Evolutionary conservation across 2,888 invertebrate genomes (phyloP), one percentile per base, ranked within the genome.

Genomic region (Hirtodrosophila histrioides): DNA sequence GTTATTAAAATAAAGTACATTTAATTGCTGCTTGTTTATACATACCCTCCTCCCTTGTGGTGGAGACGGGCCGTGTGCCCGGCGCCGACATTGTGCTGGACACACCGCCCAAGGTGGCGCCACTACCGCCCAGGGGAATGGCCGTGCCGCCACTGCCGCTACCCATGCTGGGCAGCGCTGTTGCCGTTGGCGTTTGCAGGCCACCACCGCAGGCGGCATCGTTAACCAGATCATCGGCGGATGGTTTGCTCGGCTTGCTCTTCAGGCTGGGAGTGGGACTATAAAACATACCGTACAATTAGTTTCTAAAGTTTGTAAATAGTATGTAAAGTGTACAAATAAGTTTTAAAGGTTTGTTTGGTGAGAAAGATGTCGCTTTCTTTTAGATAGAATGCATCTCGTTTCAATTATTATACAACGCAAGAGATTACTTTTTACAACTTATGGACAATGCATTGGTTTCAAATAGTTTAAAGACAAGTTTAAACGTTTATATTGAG

Each of bases 231-330:
- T 91, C 92, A 74, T 92, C 92, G 62, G 91, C 89, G 50, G 91
- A 90, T 40, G 93, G 91, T 85, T 93, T 91, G 53, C 57, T 73
- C 86, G 93, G 93, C 82, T 93, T 93, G 86, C 93, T 93, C 89
- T 94, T 94, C 77, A 93, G 89, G 78, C 93, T 93, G 61, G 94
- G 93, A 50, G 95, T 94, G 70, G 95, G 95, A 78, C 95, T 95
- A 4, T 9, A 7, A 5, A 3, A 7, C 6, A 9, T 31, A 31
- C 7, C 9, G 7, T 4, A 11, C 2, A 4, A 11, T 35, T 6
- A 41, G 4, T 24, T n/a, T 31, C 7, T 4, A 31, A 5, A 31
- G 31, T 27, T 27, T 6, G 27, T 31, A 8, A 31, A 27, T 27
- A 31, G 3, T 27, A 27, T 27, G 27, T 9, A 5, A 31, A 8